Percentiles rank a stretch among this genome's conserved stretches.
Conservation (phyloP, 2,888 invertebrate species). For the Leucoma salicis region DNA sequence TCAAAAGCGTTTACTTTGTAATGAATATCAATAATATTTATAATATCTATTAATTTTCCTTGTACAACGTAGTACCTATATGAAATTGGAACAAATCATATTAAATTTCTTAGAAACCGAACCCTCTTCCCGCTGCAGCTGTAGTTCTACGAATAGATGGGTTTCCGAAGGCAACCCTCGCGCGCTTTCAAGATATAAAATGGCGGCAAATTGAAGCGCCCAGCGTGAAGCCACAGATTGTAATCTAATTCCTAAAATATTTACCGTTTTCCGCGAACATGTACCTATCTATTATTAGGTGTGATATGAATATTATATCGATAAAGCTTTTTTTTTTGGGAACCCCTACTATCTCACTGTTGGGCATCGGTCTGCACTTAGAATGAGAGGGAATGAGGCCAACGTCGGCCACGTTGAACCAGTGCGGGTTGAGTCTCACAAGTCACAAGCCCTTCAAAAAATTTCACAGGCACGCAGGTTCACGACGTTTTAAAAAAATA, state of each 20-base stretch:
- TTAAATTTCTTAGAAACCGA: constrained; percentile 47
- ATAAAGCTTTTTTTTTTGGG: constrained; percentile 14
- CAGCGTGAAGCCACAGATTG: constrained; percentile 32
- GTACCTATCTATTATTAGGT: constrained; percentile 14
- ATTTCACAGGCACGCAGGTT: no score
- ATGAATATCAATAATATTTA: not conserved
- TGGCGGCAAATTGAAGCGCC: constrained; percentile 24
- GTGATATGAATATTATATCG: constrained; percentile 19
- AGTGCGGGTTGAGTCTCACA: no score
- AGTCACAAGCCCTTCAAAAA: no score
- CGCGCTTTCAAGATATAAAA: constrained; percentile 32
- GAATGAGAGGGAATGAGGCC: no score
- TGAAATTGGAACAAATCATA: constrained; percentile 26
- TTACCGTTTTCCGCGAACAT: constrained; percentile 28
- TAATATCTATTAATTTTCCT: not conserved
- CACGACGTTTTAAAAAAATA: no score
- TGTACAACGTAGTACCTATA: constrained; percentile 1
- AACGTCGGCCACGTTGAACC: no score
- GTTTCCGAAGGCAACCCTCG: constrained; percentile 31
- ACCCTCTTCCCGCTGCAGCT: constrained; percentile 44
- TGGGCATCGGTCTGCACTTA: no score
- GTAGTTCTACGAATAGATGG: constrained; percentile 50
- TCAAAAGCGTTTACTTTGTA: no score
- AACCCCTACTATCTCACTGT: no score
- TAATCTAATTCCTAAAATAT: constrained; percentile 30